Evolutionary conservation across 2,797 vertebrate species (phyloP).

Genomic region (Ceryle rudis): DNA sequence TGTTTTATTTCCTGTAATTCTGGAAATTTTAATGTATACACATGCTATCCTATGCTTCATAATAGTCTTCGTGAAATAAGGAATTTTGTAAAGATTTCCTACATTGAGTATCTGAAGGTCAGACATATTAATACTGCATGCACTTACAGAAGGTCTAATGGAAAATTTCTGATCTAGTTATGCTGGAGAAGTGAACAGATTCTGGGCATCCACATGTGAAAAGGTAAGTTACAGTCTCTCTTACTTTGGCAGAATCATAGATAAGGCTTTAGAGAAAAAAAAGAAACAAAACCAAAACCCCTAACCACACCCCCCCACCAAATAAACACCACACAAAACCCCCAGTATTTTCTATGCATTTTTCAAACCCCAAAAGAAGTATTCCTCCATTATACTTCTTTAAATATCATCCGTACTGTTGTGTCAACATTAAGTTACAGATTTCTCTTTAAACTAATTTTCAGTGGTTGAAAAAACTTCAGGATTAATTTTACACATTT

Average conservation of each 20-base stretch:
- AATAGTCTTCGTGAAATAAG: background rate
- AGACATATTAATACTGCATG: background rate
- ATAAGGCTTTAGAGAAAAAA: background rate
- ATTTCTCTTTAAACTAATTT: background rate
- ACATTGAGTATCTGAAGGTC: background rate
- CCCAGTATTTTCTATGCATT: background rate
- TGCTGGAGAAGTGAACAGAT: background rate
- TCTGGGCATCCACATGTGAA: background rate
- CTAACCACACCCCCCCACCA: no score
- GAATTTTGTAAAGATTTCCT: background rate
- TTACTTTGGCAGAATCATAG: background rate
- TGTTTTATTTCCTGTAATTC: slow-evolving; percentile 5
- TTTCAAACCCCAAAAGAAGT: background rate
- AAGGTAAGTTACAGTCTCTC: background rate
- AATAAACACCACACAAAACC: no score
- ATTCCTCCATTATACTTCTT: background rate
- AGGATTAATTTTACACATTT: background rate
- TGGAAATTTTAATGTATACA: background rate
- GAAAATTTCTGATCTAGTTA: slow-evolving; percentile 15
- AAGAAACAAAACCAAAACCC: no score
- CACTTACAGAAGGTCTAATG: background rate
- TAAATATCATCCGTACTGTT: background rate
- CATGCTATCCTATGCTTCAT: background rate
- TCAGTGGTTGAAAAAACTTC: background rate
- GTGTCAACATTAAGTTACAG: background rate